Percentiles rank a stretch among this genome's conserved stretches.
These are phyloP conservation scores for Orthochromis indermauri DNA, from an alignment of 2,113 vertebrate species.

Conservation along the genomic window DNA sequence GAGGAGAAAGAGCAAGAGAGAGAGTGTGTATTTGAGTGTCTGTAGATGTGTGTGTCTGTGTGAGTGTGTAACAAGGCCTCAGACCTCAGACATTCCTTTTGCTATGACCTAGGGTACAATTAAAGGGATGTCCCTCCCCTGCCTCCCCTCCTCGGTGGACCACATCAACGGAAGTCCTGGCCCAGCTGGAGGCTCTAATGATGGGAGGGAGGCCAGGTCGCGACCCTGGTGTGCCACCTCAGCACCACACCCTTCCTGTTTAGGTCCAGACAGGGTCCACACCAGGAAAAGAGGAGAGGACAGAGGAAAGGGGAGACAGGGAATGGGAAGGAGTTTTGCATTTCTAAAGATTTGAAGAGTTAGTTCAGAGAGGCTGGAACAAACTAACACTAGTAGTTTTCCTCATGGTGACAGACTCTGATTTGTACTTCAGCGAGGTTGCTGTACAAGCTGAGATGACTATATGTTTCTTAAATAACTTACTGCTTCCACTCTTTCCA, in stretches of 20 bases:
- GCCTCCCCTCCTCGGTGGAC: constrained; percentile 64
- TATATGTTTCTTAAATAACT: background rate
- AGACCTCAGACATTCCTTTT: constrained; percentile 78
- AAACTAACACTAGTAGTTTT: background rate
- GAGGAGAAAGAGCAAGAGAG: constrained; percentile 50
- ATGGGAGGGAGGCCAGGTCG: constrained; percentile 67
- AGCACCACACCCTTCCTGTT: constrained; percentile 70
- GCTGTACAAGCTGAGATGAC: background rate
- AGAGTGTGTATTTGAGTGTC: constrained; percentile 47
- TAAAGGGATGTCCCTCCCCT: constrained; percentile 73
- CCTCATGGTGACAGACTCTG: background rate
- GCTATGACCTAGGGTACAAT: constrained; percentile 74
- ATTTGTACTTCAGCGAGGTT: background rate
- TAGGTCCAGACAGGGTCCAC: constrained; percentile 55
- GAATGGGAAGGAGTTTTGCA: constrained; percentile 10
- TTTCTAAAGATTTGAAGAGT: constrained; percentile 3
- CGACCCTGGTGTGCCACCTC: constrained; percentile 73
- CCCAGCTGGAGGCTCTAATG: constrained; percentile 70
- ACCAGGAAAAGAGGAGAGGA: constrained; percentile 30
- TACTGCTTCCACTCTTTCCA: background rate
- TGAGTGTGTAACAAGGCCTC: constrained; percentile 66
- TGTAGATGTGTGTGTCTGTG: constrained; percentile 37
- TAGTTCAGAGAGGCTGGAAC: background rate
- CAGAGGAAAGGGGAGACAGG: constrained; percentile 5
- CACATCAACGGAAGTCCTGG: constrained; percentile 74